Percentiles rank a stretch among this genome's conserved stretches.
These are phyloP conservation scores for Hippocampus mohnikei DNA, from an alignment of 2,113 vertebrate genomes.

Conservation along the genomic window DNA sequence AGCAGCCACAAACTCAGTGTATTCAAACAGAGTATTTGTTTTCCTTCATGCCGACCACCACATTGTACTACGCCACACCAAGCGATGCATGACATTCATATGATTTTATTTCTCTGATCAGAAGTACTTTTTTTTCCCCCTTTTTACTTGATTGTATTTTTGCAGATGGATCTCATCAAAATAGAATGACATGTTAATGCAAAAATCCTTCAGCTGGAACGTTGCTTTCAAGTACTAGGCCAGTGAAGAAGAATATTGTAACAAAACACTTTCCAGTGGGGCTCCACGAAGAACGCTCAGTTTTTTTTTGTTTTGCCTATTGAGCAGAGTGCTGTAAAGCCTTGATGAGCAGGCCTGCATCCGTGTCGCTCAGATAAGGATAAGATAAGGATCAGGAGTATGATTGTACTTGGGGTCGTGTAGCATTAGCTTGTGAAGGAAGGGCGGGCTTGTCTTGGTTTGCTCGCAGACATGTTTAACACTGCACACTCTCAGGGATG, in stretches of 20 bases:
- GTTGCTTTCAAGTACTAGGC: constrained; percentile 55
- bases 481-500: constrained; percentile 39
- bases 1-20: constrained; percentile 67
- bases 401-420: constrained; percentile 46
- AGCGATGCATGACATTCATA: constrained; percentile 65
- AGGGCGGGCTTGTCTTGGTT: constrained; percentile 29
- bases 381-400: constrained; percentile 66
- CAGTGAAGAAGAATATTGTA: constrained; percentile 62
- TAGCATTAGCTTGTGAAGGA: constrained; percentile 31
- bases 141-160: constrained; percentile 47
- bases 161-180: constrained; percentile 74
- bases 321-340: constrained; percentile 51
- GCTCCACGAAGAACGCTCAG: constrained; percentile 56
- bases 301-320: constrained; percentile 60
- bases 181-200: constrained; percentile 69
- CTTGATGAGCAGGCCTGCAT: constrained; percentile 41
- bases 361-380: constrained; percentile 60
- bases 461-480: constrained; percentile 54
- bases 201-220: constrained; percentile 71
- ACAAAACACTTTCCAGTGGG: constrained; percentile 56
- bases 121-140: constrained; percentile 21
- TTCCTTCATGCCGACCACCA: constrained; percentile 60
- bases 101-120: constrained; percentile 70
- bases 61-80: constrained; percentile 53
- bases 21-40: constrained; percentile 68